phyloP scores from a whole-genome alignment of 2,888 invertebrate genomes.

The Limenitis camilla region DNA sequence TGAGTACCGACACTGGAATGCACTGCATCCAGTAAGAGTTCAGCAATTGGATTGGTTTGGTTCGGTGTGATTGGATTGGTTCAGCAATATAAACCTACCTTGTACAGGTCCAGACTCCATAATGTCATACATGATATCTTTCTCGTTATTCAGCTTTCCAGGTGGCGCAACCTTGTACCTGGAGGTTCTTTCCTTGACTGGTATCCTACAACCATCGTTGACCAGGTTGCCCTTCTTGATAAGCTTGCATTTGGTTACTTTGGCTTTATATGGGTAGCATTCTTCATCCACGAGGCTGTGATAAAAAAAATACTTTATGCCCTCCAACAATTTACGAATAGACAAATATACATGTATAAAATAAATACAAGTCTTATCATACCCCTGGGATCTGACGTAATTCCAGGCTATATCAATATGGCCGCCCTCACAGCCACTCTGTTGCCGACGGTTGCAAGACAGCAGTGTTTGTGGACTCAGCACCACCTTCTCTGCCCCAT shows the following conservation, averaged over 20 bases:
- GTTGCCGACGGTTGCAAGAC: constrained; percentile 86
- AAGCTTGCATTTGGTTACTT: constrained; percentile 77
- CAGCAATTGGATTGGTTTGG: no score
- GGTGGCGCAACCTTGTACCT: constrained; percentile 85
- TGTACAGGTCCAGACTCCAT: constrained; percentile 93
- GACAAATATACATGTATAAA: no score
- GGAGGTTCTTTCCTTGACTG: constrained; percentile 69
- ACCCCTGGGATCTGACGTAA: constrained; percentile 86
- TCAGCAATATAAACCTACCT: constrained; percentile 70
- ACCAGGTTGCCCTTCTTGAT: constrained; percentile 54
- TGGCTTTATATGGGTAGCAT: constrained; percentile 88
- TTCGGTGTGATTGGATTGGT: no score
- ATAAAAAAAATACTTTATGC: neutral
- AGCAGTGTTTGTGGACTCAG: constrained; percentile 90
- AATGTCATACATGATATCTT: constrained; percentile 94
- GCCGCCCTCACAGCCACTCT: constrained; percentile 90
- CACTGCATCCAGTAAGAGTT: no score
- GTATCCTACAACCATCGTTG: constrained; percentile 73
- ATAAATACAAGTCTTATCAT: constrained; percentile 24
- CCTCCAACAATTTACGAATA: no score
- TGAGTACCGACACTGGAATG: no score
- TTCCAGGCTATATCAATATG: constrained; percentile 94
- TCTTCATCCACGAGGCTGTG: constrained; percentile 86
- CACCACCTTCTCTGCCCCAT: constrained; percentile 80
- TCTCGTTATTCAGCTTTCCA: constrained; percentile 81